Evolutionary conservation across 2,888 invertebrate species (phyloP).

Genomic region (Lydus trimaculatus): DNA sequence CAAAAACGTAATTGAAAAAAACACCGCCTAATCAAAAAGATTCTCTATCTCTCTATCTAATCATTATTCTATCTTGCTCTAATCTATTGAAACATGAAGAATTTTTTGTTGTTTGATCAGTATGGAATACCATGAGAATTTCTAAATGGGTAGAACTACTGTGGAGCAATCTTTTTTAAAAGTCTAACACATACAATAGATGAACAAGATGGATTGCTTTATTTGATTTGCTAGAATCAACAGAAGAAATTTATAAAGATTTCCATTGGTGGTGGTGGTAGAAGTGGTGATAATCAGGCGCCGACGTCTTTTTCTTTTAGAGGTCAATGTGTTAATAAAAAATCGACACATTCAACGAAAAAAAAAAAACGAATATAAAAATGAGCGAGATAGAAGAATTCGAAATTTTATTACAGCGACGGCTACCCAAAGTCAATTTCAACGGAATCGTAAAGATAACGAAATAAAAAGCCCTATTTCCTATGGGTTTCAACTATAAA

Average conservation of each 20-base stretch:
- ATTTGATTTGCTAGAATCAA: constrained; percentile 20
- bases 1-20: constrained; percentile 11
- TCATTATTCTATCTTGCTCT: too few relatives aligned
- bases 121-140: constrained; percentile 24
- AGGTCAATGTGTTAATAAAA: constrained; percentile 27
- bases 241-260: too few relatives aligned
- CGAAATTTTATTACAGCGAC: constrained; percentile 28
- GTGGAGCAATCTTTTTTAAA: constrained; percentile 8
- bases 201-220: constrained; percentile 38
- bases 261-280: too few relatives aligned
- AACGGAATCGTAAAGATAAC: constrained; percentile 31
- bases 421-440: constrained; percentile 23
- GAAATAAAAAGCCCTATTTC: neutral
- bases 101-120: constrained; percentile 22
- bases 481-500: neutral
- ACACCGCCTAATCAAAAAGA: constrained; percentile 9
- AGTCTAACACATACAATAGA: too few relatives aligned
- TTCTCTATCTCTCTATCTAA: constrained; percentile 26
- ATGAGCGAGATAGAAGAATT: constrained; percentile 9
- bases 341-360: constrained; percentile 7
- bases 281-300: neutral
- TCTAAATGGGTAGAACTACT: constrained; percentile 16
- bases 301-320: neutral
- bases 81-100: too few relatives aligned
- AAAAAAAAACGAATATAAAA: neutral